A percentile compares a stretch with the other conserved stretches of the same genome.
phyloP scores from a whole-genome alignment of 2,888 invertebrate genomes.

The Dasypogon diadema region DNA sequence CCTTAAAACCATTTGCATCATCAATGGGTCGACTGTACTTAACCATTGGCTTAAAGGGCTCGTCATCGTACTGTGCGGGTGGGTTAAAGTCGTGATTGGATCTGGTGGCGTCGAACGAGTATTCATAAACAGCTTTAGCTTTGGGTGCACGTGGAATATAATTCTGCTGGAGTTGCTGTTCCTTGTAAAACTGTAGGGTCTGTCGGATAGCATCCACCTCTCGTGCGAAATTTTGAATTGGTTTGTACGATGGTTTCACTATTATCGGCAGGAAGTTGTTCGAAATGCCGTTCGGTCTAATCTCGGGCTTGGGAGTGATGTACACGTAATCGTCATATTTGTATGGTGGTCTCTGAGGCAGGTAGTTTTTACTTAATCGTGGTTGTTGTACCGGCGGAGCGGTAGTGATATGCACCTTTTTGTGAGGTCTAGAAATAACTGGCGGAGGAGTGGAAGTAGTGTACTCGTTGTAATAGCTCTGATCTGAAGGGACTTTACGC shows the following conservation, averaged over 20 bases:
- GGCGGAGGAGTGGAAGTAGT: slow-evolving; percentile 6
- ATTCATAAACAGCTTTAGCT: slow-evolving; percentile 77
- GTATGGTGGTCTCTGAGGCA: slow-evolving; percentile 50
- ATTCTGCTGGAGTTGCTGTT: slow-evolving; percentile 70
- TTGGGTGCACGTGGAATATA: slow-evolving; percentile 65
- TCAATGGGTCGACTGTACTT: slow-evolving; percentile 68
- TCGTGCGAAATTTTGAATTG: slow-evolving; percentile 73
- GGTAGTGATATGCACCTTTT: slow-evolving; percentile 48
- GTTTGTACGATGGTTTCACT: slow-evolving; percentile 48
- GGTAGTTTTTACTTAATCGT: slow-evolving; percentile 50
- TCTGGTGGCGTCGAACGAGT: slow-evolving; percentile 76
- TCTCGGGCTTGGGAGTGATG: slow-evolving; percentile 72
- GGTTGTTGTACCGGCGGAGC: slow-evolving; percentile 14
- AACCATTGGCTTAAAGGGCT: slow-evolving; percentile 76
- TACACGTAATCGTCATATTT: slow-evolving; percentile 62
- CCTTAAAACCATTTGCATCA: slow-evolving; percentile 65
- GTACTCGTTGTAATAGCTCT: slow-evolving; percentile 20
- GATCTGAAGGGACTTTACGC: slow-evolving; percentile 59
- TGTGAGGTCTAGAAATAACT: slow-evolving; percentile 60
- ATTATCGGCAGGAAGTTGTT: slow-evolving; percentile 48
- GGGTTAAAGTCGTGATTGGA: slow-evolving; percentile 57
- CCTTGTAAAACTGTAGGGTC: slow-evolving; percentile 74
- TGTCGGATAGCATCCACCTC: slow-evolving; percentile 77
- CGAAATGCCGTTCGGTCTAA: slow-evolving; percentile 63
- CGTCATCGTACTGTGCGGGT: slow-evolving; percentile 70